A percentile compares a stretch with the other conserved stretches of the same genome.
These are phyloP conservation scores for Cheirogaleus major DNA, from an alignment of 2,797 vertebrate genomes.

Conservation along the genomic window DNA sequence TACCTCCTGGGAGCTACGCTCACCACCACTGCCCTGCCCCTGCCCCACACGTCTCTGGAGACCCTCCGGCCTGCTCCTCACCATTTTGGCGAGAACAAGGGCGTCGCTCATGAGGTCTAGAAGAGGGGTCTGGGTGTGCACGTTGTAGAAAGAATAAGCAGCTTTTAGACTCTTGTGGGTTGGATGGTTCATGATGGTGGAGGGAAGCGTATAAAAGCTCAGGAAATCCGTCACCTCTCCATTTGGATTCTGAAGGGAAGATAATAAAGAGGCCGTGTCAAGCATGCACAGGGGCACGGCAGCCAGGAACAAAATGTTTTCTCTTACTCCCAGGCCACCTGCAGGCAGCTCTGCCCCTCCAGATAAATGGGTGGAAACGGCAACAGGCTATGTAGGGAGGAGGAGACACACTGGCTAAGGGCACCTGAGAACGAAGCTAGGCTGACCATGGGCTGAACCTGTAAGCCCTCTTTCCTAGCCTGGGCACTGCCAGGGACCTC, in stretches of 20 bases:
- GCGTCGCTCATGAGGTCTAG: slow-evolving; percentile 98
- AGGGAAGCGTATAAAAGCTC: slow-evolving; percentile 98
- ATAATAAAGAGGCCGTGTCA: neutral
- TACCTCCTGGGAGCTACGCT: neutral
- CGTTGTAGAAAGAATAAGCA: slow-evolving; percentile 99
- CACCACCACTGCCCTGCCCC: neutral
- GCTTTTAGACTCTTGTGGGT: slow-evolving; percentile 98
- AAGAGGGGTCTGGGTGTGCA: slow-evolving; percentile 95
- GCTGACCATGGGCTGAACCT: neutral
- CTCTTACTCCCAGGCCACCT: neutral
- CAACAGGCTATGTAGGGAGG: neutral
- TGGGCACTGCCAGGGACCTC: neutral
- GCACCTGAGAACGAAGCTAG: neutral
- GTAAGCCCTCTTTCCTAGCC: neutral
- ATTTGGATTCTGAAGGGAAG: slow-evolving; percentile 85
- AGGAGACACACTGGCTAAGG: neutral
- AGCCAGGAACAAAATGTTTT: neutral
- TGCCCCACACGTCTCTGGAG: neutral
- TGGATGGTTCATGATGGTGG: slow-evolving; percentile 99
- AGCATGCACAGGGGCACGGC: accelerated
- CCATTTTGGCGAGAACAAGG: slow-evolving; percentile 97
- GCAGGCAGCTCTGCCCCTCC: neutral
- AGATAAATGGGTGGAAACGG: neutral
- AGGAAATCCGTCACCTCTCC: slow-evolving; percentile 96
- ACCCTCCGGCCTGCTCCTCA: slow-evolving; percentile 79